These are phyloP conservation scores for Geophilus truncorum DNA, from an alignment of 2,888 invertebrate genomes.

Conservation along the genomic window DNA sequence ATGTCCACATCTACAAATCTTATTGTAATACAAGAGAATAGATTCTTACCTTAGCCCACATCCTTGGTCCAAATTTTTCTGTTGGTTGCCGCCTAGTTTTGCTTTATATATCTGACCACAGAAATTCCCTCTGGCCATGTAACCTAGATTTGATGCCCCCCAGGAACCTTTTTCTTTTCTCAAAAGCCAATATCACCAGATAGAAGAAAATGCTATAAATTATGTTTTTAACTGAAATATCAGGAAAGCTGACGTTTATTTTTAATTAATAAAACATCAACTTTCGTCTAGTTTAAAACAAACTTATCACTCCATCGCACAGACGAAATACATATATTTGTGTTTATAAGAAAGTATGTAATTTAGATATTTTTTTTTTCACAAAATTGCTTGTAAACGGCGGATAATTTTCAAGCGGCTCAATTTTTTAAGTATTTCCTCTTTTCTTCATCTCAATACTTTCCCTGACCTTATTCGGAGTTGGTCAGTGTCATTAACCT, in stretches of 20 bases:
- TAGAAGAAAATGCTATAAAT: background rate
- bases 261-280: no score
- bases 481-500: conserved; percentile 27
- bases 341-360: no score
- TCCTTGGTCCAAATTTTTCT: conserved; percentile 10
- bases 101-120: conserved; percentile 20
- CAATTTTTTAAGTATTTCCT: background rate
- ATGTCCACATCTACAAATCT: background rate
- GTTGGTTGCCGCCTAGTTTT: conserved; percentile 24
- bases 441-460: background rate
- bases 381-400: background rate
- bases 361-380: no score
- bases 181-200: background rate
- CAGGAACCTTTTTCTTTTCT: background rate
- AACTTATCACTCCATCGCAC: no score
- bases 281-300: no score
- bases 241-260: no score
- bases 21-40: background rate
- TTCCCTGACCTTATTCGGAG: conserved; percentile 21
- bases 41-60: background rate
- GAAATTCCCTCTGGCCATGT: conserved; percentile 10
- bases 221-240: no score
- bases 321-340: no score
- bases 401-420: background rate
- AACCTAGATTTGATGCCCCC: conserved; percentile 24